Evolutionary conservation across 2,888 invertebrate genomes (phyloP).

Genomic region (Pterobdella sp.): DNA sequence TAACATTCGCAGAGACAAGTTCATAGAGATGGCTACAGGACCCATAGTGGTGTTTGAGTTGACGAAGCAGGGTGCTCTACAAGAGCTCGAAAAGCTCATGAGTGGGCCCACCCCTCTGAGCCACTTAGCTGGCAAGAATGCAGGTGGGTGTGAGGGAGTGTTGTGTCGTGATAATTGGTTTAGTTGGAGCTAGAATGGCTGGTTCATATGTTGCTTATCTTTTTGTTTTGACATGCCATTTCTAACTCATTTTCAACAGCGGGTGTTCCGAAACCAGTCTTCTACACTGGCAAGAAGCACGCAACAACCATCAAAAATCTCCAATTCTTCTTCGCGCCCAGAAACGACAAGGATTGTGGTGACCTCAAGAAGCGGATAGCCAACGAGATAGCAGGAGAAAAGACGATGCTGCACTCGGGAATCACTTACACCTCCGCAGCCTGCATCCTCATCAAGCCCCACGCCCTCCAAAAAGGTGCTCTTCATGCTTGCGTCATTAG

Average conservation of each 20-base stretch:
- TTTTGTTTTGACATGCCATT: no score
- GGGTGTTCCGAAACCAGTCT: not conserved
- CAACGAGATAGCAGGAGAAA: not conserved
- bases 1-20: constrained; percentile 47
- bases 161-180: no score
- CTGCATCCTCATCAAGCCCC: constrained; percentile 76
- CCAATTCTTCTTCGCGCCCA: constrained; percentile 60
- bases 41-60: constrained; percentile 66
- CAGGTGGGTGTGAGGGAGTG: not conserved
- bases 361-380: constrained; percentile 39
- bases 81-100: constrained; percentile 57
- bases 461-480: constrained; percentile 70
- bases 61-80: constrained; percentile 64
- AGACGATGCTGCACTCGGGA: constrained; percentile 30
- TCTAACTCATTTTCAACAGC: not conserved
- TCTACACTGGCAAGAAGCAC: not conserved
- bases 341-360: constrained; percentile 55
- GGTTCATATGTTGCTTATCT: no score
- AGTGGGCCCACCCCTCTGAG: constrained; percentile 49
- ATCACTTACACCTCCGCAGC: constrained; percentile 48
- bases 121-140: not conserved
- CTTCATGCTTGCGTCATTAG: no score
- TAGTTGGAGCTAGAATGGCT: no score
- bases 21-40: constrained; percentile 63
- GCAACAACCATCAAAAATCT: not conserved